phyloP scores from a whole-genome alignment of 92 coral and sea anemone species.

The Pocillopora grandis region DNA sequence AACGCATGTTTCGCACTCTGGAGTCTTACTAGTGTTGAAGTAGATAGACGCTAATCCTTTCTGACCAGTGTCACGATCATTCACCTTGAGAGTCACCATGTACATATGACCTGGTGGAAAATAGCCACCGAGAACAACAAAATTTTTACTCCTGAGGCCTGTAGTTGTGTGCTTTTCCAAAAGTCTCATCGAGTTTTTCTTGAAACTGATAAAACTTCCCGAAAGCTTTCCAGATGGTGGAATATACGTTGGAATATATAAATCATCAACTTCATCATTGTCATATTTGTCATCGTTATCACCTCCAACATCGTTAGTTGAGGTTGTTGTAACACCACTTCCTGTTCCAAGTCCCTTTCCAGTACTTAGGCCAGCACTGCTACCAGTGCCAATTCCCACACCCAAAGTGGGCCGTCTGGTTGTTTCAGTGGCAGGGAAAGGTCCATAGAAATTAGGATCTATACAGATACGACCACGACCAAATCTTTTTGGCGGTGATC shows the following conservation, averaged over 20 bases:
- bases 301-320: neutral
- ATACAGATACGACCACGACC: slow-evolving; percentile 21
- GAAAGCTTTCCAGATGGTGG: slow-evolving; percentile 11
- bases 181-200: neutral
- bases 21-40: slow-evolving; percentile 52
- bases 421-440: too few species aligned
- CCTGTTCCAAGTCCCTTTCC: slow-evolving; percentile 21
- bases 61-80: neutral
- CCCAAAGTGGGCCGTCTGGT: neutral
- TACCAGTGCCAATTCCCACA: neutral
- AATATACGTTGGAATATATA: slow-evolving; percentile 13
- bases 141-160: slow-evolving; percentile 36
- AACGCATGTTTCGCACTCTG: slow-evolving; percentile 40
- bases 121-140: slow-evolving; percentile 33
- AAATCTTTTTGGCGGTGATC: neutral
- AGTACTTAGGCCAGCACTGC: slow-evolving; percentile 3
- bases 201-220: neutral
- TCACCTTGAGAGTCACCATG: slow-evolving; percentile 17
- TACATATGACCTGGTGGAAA: slow-evolving; percentile 38
- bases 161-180: slow-evolving; percentile 46
- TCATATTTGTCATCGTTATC: neutral
- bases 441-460: slow-evolving; percentile 1
- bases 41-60: slow-evolving; percentile 55
- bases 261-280: neutral
- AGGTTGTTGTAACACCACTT: neutral